A percentile compares a stretch with the other conserved stretches of the same genome.
Conservation (phyloP, 2,888 invertebrate genomes). For the Ornithoptera alexandrae region DNA sequence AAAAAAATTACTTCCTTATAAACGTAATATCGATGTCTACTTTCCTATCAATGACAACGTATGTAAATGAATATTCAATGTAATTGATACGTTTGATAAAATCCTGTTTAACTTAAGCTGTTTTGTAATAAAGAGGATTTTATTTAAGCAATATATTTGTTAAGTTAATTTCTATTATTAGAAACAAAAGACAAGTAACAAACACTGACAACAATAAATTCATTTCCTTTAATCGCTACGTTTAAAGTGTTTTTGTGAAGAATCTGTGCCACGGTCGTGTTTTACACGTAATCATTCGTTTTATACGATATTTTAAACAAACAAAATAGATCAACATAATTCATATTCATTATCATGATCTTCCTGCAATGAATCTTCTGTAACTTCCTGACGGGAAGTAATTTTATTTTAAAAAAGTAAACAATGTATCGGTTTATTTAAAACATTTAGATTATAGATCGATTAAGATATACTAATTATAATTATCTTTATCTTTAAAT, state of each 20-base stretch:
- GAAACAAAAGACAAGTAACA: background rate
- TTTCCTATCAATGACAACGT: slow-evolving; percentile 2
- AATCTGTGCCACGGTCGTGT: slow-evolving; percentile 40
- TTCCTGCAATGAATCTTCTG: no score
- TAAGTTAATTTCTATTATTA: background rate
- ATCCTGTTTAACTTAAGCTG: background rate
- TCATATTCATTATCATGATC: background rate
- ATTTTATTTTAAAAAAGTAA: background rate
- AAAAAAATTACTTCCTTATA: background rate
- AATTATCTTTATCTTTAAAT: no score
- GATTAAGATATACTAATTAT: no score
- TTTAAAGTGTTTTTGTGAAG: slow-evolving; percentile 26
- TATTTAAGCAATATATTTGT: background rate
- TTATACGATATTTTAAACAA: slow-evolving; percentile 14
- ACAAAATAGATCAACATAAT: background rate
- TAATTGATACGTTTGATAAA: background rate
- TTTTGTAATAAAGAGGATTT: background rate
- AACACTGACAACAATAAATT: background rate
- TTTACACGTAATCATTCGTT: slow-evolving; percentile 34
- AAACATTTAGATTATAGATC: no score
- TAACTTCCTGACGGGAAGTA: no score
- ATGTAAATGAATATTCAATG: slow-evolving; percentile 19
- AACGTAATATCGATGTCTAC: background rate
- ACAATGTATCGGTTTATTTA: background rate
- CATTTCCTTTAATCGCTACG: slow-evolving; percentile 25